Percentiles rank a stretch among this genome's conserved stretches.
phyloP scores from a whole-genome alignment of 2,888 invertebrate genomes.

The Rhamnusium bicolor region DNA sequence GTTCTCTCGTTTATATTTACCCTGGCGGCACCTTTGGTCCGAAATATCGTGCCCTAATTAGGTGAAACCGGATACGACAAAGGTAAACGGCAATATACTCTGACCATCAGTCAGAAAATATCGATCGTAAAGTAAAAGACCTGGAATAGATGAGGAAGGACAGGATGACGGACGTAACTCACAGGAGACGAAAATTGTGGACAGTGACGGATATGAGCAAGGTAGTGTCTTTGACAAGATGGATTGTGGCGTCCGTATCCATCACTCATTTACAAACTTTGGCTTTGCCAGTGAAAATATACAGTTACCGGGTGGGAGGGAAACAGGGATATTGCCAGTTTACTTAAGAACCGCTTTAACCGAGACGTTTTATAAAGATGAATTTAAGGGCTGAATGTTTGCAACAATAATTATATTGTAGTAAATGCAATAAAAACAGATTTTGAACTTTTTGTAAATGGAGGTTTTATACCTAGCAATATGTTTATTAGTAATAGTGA shows the following conservation, averaged over 20 bases:
- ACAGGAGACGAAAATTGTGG: conserved; percentile 62
- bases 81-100: conserved; percentile 40
- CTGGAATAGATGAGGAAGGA: conserved; percentile 48
- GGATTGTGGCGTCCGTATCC: conserved; percentile 54
- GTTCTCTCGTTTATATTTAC: background rate
- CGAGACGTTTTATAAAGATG: no score
- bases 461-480: no score
- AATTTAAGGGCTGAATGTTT: no score
- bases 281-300: conserved; percentile 45
- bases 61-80: conserved; percentile 31
- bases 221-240: conserved; percentile 62
- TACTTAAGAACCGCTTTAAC: background rate
- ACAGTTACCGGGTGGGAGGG: conserved; percentile 25
- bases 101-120: conserved; percentile 54
- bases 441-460: no score
- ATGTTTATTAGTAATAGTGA: no score
- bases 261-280: conserved; percentile 49
- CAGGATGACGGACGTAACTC: conserved; percentile 52
- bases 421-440: no score
- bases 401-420: no score
- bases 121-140: conserved; percentile 48
- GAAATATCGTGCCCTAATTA: conserved; percentile 2
- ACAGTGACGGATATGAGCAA: conserved; percentile 61
- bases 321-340: background rate
- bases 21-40: background rate